phyloP scores from a whole-genome alignment of 1,140 invertebrate species.

The Capitella teleta region DNA sequence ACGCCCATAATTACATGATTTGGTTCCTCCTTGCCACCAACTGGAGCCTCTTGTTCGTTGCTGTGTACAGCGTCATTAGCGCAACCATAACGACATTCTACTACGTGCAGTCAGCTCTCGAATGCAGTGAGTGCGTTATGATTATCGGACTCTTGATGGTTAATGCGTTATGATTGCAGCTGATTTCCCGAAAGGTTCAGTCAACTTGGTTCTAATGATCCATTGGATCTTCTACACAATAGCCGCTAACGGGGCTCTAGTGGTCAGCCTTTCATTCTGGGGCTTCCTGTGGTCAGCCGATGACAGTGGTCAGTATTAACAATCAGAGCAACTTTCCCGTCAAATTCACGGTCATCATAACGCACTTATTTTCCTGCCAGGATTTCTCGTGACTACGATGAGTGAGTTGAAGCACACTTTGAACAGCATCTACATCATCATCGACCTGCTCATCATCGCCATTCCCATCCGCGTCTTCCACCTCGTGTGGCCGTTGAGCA shows the following conservation, averaged over 20 bases:
- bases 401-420: constrained; percentile 27
- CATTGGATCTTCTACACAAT: constrained; percentile 30
- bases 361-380: constrained; percentile 15
- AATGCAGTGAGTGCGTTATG: neutral
- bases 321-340: neutral
- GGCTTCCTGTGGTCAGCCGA: constrained; percentile 25
- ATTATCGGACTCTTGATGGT: neutral
- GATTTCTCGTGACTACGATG: constrained; percentile 17
- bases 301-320: constrained; percentile 20
- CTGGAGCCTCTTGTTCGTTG: constrained; percentile 10
- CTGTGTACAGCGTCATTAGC: neutral
- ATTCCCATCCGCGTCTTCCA: constrained; percentile 32
- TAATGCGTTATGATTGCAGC: neutral
- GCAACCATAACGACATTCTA: neutral
- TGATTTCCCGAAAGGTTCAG: constrained; percentile 2
- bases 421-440: constrained; percentile 27
- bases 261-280: constrained; percentile 34
- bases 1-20: neutral
- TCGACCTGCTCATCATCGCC: constrained; percentile 27
- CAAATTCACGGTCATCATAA: neutral
- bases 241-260: constrained; percentile 26
- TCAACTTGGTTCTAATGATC: constrained; percentile 18
- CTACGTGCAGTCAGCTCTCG: neutral
- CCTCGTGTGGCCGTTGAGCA: constrained; percentile 27
- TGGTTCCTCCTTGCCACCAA: constrained; percentile 11